Conservation (phyloP, 2,888 invertebrate genomes). For the Aplocera efformata region DNA sequence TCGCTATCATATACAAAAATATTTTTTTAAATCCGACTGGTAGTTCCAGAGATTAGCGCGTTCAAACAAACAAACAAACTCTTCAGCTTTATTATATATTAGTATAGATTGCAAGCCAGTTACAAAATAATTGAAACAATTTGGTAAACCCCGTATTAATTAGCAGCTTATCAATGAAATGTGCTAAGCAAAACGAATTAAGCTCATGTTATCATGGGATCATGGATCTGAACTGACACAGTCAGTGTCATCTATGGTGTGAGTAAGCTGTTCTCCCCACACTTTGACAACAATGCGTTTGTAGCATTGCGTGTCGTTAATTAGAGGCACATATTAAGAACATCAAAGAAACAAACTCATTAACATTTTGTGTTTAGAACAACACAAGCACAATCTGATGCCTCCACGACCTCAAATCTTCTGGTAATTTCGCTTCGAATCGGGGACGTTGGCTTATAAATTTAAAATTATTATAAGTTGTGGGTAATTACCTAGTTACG, state of each 20-base stretch:
- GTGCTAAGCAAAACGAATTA: too few relatives aligned
- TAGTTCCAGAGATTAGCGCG: too few relatives aligned
- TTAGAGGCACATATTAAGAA: constrained; percentile 50
- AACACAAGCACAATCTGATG: constrained; percentile 26
- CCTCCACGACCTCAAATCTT: constrained; percentile 18
- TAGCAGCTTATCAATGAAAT: too few relatives aligned
- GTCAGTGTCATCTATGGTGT: background rate
- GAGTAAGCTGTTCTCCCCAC: constrained; percentile 8
- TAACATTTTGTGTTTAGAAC: constrained; percentile 28
- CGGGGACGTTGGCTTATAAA: constrained; percentile 6
- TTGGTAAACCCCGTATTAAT: too few relatives aligned
- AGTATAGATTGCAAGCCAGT: too few relatives aligned
- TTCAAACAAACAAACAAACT: too few relatives aligned
- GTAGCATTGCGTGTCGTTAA: constrained; percentile 50
- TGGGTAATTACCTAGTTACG: background rate
- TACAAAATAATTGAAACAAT: too few relatives aligned
- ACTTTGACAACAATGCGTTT: constrained; percentile 33
- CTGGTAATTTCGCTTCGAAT: constrained; percentile 12
- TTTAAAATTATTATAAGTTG: background rate
- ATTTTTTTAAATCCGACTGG: too few relatives aligned
- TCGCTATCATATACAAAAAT: too few relatives aligned
- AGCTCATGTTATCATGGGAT: too few relatives aligned
- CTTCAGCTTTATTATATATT: too few relatives aligned
- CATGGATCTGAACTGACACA: too few relatives aligned
- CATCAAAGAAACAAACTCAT: constrained; percentile 37